Percentiles rank a stretch among this genome's conserved stretches.
Conservation (phyloP, 2,888 invertebrate genomes). For the Macropis europaea region DNA sequence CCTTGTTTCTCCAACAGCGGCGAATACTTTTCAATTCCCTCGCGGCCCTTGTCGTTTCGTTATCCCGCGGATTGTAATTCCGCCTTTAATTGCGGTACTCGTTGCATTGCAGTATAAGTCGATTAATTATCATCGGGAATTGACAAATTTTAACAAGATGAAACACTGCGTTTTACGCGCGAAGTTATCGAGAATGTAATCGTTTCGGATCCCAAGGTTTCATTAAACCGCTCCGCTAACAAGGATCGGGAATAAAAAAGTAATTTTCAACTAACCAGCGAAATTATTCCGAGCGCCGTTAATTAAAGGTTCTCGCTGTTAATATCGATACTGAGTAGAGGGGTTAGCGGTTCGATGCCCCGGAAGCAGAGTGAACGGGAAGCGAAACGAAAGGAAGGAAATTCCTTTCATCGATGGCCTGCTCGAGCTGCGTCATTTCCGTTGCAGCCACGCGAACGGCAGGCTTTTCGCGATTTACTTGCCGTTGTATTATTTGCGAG, state of each 20-base stretch:
- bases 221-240: not conserved
- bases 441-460: no score
- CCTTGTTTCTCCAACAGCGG: no score
- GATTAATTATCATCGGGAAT: not conserved
- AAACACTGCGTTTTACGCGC: not conserved
- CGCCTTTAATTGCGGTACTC: not conserved
- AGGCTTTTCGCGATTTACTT: no score
- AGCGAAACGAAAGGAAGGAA: not conserved
- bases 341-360: no score
- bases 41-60: not conserved
- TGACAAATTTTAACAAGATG: not conserved
- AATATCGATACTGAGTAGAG: not conserved
- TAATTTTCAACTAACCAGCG: not conserved
- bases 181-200: not conserved
- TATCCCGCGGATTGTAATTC: not conserved
- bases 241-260: not conserved
- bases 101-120: not conserved
- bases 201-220: not conserved
- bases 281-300: not conserved
- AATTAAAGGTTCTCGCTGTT: not conserved
- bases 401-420: not conserved
- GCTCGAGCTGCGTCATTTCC: no score
- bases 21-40: not conserved
- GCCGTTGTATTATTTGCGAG: no score
- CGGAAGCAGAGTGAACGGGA: not conserved